Base-by-base conservation (phyloP, 2,888 invertebrate species). In the Tribolium freemani region DNA sequence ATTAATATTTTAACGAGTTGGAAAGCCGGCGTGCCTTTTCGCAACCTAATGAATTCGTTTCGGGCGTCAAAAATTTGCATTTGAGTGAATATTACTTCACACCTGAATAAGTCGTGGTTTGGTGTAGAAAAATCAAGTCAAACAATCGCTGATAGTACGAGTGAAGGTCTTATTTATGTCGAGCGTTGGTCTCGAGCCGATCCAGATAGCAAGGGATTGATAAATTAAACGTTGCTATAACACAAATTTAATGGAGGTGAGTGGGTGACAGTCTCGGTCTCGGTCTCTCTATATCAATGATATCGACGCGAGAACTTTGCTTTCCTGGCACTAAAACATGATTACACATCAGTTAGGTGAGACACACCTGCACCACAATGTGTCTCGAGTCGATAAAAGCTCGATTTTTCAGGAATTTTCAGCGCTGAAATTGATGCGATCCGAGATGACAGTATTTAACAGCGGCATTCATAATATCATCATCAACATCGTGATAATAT, bases 141-240 rank as follows among this genome's bases (percentile, higher is more conserved):
- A 77, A 77, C 76, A 76, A 77, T 77, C 75, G 75, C 72, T 68
- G 77, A 77, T 77, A 77, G 72, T 60, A 51, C 57, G 61, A 73
- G 69, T 75, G 75, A 75, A 74, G 66, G 74, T 71, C 72, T 72
- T 74, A 74, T 78, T 78, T 77, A 78, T 77, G 72, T 72, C 10
- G 72, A 78, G 76, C 74, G 74, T 77, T 76, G 61, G 60, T 67
- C 58, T 61, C 71, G 71, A 73, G 63, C 69, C 75, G 77, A 74
- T 77, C 77, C 75, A 78, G 78, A 78, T 78, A 78, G 76, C 61
- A 71, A 67, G 60, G 74, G 76, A 76, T 77, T 78, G 78, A 77
- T 78, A 78, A 78, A 78, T 78, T 78, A 76, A 78, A 76, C 72
- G 76, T 73, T 76, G 76, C 75, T 74, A 76, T 77, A 77, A 76